Percentiles rank a stretch among this genome's conserved stretches.
Conservation (phyloP, 2,888 invertebrate genomes). For the Magallana nippona region DNA sequence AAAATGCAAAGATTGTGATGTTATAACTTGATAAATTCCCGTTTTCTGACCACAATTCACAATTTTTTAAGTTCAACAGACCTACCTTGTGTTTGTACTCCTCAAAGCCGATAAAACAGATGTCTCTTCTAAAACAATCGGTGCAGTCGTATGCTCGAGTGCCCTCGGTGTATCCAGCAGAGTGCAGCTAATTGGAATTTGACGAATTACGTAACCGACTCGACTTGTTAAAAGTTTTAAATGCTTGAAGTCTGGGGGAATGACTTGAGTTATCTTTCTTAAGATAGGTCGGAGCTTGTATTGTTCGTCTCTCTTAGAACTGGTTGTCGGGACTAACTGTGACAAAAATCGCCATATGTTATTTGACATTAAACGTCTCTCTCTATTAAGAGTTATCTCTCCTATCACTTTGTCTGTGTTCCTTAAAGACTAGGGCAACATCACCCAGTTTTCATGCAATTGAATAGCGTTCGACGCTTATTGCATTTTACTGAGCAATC, state of each 20-base stretch:
- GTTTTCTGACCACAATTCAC: too few relatives aligned
- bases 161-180: neutral
- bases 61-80: neutral
- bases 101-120: slow-evolving; percentile 3
- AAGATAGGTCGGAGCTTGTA: neutral
- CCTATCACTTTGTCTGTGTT: too few relatives aligned
- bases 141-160: slow-evolving; percentile 18
- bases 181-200: slow-evolving; percentile 33
- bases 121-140: slow-evolving; percentile 6
- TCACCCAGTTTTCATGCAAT: too few relatives aligned
- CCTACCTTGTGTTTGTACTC: neutral
- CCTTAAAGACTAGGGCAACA: too few relatives aligned
- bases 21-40: too few relatives aligned
- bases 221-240: neutral
- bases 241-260: too few relatives aligned
- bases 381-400: too few relatives aligned
- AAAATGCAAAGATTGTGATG: too few relatives aligned
- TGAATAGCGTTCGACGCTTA: too few relatives aligned
- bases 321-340: neutral
- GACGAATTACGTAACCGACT: slow-evolving; percentile 21
- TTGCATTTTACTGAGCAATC: too few relatives aligned
- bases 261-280: neutral
- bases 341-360: too few relatives aligned
- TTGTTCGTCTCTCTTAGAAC: neutral
- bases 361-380: neutral